A percentile compares a stretch with the other conserved stretches of the same genome.
Conservation (phyloP, 2,797 vertebrate genomes). For the Uromys caudimaculatus region DNA sequence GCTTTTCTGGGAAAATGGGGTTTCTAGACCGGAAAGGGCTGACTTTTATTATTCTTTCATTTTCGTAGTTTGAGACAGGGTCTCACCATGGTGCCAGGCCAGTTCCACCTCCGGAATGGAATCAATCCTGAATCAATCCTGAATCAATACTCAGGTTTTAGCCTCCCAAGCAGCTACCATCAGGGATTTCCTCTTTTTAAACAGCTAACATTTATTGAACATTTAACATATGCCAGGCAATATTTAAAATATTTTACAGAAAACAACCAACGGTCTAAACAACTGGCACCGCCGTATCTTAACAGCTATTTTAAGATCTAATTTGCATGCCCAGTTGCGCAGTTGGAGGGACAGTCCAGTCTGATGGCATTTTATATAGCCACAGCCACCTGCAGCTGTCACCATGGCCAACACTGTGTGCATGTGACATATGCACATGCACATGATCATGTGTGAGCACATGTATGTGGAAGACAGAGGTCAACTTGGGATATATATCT, state of each 20-base stretch:
- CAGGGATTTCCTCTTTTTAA: background rate
- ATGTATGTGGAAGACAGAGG: background rate
- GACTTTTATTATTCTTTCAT: background rate
- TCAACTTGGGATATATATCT: background rate
- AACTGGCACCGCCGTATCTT: background rate
- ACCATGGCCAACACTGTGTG: background rate
- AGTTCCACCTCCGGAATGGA: background rate
- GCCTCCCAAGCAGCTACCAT: background rate
- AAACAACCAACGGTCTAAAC: background rate
- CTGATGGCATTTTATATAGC: background rate
- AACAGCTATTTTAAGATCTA: background rate
- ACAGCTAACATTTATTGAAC: background rate
- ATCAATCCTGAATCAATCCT: background rate
- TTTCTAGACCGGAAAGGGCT: background rate
- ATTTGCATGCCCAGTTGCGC: background rate
- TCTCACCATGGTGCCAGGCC: background rate
- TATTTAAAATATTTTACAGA: background rate
- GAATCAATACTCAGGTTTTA: background rate
- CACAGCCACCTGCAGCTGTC: accelerated
- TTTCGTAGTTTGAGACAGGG: background rate
- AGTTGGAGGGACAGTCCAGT: background rate
- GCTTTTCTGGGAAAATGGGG: background rate
- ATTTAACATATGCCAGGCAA: background rate
- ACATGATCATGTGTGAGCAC: background rate
- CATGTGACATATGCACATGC: background rate